Conservation (phyloP, 2,113 vertebrate genomes). For the Megaceryle maxima region DNA sequence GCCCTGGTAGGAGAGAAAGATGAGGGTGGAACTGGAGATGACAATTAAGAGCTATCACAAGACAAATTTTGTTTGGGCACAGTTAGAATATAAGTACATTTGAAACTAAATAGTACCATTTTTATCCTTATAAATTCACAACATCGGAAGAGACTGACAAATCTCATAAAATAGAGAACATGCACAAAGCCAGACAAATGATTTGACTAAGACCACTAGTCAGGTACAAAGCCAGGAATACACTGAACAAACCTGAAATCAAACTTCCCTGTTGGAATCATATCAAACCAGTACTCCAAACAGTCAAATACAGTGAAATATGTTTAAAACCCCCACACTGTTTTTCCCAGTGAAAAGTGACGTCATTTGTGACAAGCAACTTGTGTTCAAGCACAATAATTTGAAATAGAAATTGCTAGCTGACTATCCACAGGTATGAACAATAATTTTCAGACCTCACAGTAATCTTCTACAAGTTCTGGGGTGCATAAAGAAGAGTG, state of each 20-base stretch:
- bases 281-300: not conserved
- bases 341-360: not conserved
- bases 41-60: not conserved
- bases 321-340: not conserved
- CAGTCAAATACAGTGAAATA: not conserved
- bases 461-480: too few species aligned
- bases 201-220: not conserved
- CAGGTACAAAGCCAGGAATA: not conserved
- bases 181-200: not conserved
- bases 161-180: not conserved
- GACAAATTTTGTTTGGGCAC: not conserved
- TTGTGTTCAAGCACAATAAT: not conserved
- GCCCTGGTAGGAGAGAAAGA: not conserved
- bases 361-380: not conserved
- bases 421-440: not conserved
- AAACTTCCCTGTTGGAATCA: not conserved
- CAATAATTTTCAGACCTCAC: not conserved
- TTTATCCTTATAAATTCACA: not conserved
- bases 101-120: not conserved
- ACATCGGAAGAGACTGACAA: not conserved
- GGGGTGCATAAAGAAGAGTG: too few species aligned
- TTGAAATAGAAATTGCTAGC: constrained; percentile 1
- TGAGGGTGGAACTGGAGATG: not conserved
- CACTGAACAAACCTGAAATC: not conserved
- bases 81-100: not conserved